A percentile compares a stretch with the other conserved stretches of the same genome.
Conservation (phyloP, 2,888 invertebrate genomes). For the Amphipyra berbera region DNA sequence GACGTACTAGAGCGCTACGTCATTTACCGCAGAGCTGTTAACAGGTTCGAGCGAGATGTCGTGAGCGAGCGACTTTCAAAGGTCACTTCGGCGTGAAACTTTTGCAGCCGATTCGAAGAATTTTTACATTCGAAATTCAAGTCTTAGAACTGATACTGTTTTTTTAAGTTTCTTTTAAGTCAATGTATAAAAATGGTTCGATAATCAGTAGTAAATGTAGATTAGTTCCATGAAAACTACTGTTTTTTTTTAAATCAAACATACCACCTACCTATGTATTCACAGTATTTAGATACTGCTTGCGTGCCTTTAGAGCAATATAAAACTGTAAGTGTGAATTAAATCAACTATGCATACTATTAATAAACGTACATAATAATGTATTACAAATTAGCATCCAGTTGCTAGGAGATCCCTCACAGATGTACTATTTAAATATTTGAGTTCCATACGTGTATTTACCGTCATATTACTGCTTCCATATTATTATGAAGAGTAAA, state of each 20-base stretch:
- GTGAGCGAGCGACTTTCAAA: slow-evolving; percentile 37
- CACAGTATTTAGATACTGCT: too few species aligned
- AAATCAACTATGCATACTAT: too few species aligned
- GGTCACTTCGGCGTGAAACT: slow-evolving; percentile 44
- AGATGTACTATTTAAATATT: slow-evolving; percentile 26
- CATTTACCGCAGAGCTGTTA: slow-evolving; percentile 29
- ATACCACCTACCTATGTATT: too few species aligned
- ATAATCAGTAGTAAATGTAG: too few species aligned
- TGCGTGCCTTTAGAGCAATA: too few species aligned
- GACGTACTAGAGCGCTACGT: slow-evolving; percentile 53
- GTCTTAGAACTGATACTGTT: too few species aligned
- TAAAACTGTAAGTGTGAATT: too few species aligned
- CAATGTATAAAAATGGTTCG: too few species aligned
- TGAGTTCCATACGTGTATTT: slow-evolving; percentile 34
- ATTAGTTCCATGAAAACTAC: too few species aligned
- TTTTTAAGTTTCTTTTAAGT: too few species aligned
- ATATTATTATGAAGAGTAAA: slow-evolving; percentile 7
- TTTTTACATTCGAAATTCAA: neutral
- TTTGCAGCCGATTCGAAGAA: slow-evolving; percentile 13
- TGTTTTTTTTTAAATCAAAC: too few species aligned
- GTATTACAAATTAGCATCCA: slow-evolving; percentile 8
- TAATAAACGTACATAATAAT: too few species aligned
- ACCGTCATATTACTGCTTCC: neutral
- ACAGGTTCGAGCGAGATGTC: slow-evolving; percentile 25
- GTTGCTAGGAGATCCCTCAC: slow-evolving; percentile 24